These are phyloP conservation scores for Zeugodacus cucurbitae DNA, from an alignment of 1,140 invertebrate genomes.

Conservation along the genomic window DNA sequence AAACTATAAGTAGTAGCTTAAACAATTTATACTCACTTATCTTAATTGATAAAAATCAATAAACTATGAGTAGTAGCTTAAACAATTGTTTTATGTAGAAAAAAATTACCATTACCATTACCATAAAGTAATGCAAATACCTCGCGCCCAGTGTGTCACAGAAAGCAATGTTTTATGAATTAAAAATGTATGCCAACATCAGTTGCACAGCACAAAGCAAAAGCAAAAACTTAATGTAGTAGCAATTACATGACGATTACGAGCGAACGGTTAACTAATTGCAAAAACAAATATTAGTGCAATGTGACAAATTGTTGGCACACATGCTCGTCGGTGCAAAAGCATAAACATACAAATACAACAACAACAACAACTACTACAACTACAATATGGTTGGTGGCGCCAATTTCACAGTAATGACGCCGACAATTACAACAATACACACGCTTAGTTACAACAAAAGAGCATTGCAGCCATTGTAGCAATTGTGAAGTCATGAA, in stretches of 20 bases:
- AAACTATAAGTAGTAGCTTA: no score
- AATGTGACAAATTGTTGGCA: background rate
- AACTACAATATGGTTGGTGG: background rate
- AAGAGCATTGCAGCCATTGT: background rate
- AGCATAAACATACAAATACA: background rate
- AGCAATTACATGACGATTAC: background rate
- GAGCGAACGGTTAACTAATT: constrained; percentile 21
- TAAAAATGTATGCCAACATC: background rate
- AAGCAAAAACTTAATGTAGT: background rate
- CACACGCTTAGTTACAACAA: background rate
- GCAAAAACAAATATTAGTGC: background rate
- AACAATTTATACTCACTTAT: no score
- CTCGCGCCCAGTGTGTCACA: background rate
- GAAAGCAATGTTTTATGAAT: background rate
- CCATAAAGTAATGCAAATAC: background rate
- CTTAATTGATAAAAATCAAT: no score
- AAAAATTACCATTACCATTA: no score
- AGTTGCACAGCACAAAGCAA: background rate
- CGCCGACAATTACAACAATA: background rate
- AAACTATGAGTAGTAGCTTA: no score
- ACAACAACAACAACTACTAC: background rate
- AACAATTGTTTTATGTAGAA: no score
- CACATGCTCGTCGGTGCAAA: background rate
- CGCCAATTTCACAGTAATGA: background rate
- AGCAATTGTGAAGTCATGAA: constrained; percentile 35